Evolutionary conservation across 1,140 invertebrate species (phyloP), one percentile per base, ranked within the genome.

Genomic region (Apis dorsata): DNA sequence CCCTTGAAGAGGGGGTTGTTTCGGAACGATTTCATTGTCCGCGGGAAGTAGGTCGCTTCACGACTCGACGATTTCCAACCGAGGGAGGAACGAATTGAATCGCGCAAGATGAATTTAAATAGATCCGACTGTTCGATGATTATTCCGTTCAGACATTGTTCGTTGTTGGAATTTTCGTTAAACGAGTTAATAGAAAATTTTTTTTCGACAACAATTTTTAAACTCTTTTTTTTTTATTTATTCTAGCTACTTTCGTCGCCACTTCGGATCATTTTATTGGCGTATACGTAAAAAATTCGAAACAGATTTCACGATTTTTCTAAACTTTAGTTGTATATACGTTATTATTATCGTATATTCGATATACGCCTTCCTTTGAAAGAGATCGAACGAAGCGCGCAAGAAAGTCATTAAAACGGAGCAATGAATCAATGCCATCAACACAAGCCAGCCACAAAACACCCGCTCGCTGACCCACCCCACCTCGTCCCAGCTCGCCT

Each of bases 341-440:
- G 24, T 24, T 24, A 34, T 4, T 34, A 3, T 34, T 34, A 53
- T 53, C 53, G 53, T 55, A 12, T 12, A 55, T 55, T 55, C 12
- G 10, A 53, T 8, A 12, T 1, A 13, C 12, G 13, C 11, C 12
- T 3, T 3, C 53, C 51, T 53, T 8, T 13, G 8, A 53, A 53
- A 53, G 13, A 53, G 12, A 13, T 13, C 51, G 13, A 53, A 53
- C 34, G 34, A 57, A 10, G 34, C 34, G 34, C 0, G 34, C 63
- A 55, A 15, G 12, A 11, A 79, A 66, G 57, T 74, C 63, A 55
- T 57, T 65, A 28, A 66, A 81, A 81, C 51, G n/a, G 12, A 49
- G 57, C 62, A 17, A 81, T 75, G 34, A 55, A 81, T 81, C 79
- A 81, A 53, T 75, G 79, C 34, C 79, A 68, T 13, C n/a, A 17